phyloP scores from a whole-genome alignment of 37 sponge, comb jelly and placozoan genomes.

The Diacarnus erythraeanus region DNA sequence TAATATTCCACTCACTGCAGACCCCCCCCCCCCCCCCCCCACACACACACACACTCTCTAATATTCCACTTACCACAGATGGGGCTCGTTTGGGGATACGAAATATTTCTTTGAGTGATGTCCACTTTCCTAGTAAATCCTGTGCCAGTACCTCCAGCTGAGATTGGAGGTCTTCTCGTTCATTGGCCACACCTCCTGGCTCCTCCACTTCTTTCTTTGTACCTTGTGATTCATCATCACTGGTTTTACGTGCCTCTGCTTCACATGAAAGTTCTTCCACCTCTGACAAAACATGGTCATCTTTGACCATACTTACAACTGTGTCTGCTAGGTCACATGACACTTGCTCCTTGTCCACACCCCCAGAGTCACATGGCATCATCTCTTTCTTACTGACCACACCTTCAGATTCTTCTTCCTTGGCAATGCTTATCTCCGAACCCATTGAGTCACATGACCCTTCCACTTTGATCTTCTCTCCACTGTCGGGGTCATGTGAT shows the following conservation, averaged over 20 bases:
- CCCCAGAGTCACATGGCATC: background rate
- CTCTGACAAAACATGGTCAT: background rate
- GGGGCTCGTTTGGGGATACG: constrained; percentile 79
- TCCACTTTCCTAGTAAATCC: constrained; percentile 71
- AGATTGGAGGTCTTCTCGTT: background rate
- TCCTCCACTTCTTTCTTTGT: background rate
- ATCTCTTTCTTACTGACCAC: background rate
- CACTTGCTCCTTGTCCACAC: background rate
- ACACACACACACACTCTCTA: background rate
- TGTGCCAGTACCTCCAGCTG: constrained; percentile 33
- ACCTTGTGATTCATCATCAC: background rate
- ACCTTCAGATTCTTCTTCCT: background rate
- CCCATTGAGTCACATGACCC: constrained; percentile 24
- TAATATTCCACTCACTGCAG: background rate
- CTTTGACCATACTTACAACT: background rate
- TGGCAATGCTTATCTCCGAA: background rate
- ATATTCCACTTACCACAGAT: background rate
- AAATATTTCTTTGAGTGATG: constrained; percentile 77
- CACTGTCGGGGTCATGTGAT: background rate
- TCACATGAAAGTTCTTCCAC: constrained; percentile 20
- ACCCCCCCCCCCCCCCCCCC: background rate
- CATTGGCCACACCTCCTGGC: too few relatives aligned
- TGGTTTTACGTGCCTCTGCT: constrained; percentile 26
- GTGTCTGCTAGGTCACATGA: background rate
- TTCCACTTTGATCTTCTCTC: background rate